Percentiles rank a stretch among this genome's conserved stretches.
These are phyloP conservation scores for Montipora sp. DNA, from an alignment of 64 coral and sea anemone genomes.

Conservation along the genomic window DNA sequence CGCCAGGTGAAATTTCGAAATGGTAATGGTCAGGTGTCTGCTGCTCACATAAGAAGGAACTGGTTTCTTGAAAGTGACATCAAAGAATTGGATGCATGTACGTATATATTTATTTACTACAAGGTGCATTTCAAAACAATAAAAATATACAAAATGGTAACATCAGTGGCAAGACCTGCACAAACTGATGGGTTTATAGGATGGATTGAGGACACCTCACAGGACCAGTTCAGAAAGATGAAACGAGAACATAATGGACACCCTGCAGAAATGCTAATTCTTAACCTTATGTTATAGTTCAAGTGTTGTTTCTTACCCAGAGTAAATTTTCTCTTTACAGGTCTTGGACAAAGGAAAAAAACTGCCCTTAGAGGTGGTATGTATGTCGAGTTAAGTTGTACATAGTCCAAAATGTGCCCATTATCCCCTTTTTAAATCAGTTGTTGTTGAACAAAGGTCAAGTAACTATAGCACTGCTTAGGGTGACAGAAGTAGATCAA, in stretches of 20 bases:
- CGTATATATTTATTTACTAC: neutral
- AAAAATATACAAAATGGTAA: neutral
- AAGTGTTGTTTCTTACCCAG: neutral
- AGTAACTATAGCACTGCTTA: neutral
- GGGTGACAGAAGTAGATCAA: neutral
- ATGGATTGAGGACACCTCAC: neutral
- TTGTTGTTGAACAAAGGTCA: neutral
- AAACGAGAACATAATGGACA: neutral
- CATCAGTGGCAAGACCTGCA: neutral
- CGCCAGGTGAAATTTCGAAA: neutral
- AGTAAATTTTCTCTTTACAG: neutral
- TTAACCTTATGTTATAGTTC: neutral
- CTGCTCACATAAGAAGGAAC: no score
- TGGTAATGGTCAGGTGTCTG: neutral
- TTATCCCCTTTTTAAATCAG: neutral
- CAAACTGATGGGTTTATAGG: constrained; percentile 15
- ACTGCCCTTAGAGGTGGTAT: neutral
- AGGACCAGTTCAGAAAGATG: neutral
- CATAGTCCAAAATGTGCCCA: no score
- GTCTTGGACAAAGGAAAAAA: neutral
- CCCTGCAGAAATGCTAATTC: neutral
- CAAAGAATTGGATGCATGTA: neutral
- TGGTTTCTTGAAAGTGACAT: neutral
- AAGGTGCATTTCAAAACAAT: neutral
- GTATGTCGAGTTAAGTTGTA: no score